phyloP scores from a whole-genome alignment of 2,888 invertebrate species.

The Gari tellinella region DNA sequence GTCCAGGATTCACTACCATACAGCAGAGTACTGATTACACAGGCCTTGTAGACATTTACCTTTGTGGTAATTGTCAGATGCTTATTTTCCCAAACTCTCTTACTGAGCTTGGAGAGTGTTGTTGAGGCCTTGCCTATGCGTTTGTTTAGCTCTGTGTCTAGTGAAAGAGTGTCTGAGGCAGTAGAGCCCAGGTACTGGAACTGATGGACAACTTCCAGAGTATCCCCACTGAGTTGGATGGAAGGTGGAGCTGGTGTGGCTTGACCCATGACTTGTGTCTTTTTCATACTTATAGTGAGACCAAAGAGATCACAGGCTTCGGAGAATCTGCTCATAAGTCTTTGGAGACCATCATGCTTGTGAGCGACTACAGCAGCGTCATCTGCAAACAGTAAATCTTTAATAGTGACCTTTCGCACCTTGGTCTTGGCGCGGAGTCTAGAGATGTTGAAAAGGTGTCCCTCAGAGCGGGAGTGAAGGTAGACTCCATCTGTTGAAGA shows the following conservation, averaged over 20 bases:
- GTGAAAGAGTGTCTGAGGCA: conserved; percentile 5
- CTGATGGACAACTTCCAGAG: too few species aligned
- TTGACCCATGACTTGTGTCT: conserved; percentile 1
- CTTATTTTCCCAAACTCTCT: conserved; percentile 24
- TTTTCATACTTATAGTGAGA: background rate
- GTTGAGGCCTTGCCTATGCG: conserved; percentile 25
- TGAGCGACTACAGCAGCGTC: conserved; percentile 16
- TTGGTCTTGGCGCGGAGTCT: background rate
- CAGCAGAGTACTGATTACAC: conserved; percentile 10
- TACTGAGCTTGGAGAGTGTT: conserved; percentile 11
- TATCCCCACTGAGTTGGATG: background rate
- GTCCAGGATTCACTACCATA: conserved; percentile 18
- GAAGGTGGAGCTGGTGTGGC: background rate
- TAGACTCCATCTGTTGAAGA: conserved; percentile 1
- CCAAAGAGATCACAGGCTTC: conserved; percentile 2
- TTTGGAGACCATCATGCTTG: background rate
- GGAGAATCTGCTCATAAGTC: conserved; percentile 5
- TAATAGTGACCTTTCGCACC: conserved; percentile 15
- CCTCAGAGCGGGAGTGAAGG: background rate
- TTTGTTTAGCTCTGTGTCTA: background rate
- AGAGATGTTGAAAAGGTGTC: too few species aligned
- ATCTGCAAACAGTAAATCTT: conserved; percentile 7
- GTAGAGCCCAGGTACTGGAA: conserved; percentile 21
- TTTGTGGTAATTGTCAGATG: background rate
- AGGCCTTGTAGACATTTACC: background rate